Conservation (phyloP, 1,140 invertebrate species). For the Rhizoglyphus robini region DNA sequence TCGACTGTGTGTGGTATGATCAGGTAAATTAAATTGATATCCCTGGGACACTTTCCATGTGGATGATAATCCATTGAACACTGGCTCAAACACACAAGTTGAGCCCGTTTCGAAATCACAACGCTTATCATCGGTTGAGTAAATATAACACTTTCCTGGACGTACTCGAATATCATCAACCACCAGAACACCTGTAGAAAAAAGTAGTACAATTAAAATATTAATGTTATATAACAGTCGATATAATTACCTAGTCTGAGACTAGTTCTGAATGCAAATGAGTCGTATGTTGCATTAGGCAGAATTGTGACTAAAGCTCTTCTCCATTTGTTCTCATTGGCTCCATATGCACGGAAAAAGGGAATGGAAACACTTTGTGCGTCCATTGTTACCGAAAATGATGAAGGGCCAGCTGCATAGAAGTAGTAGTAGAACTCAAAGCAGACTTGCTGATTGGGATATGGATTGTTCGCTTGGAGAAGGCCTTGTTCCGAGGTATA, state of each 20-base stretch:
- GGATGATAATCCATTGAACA: not conserved
- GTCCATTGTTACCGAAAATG: not conserved
- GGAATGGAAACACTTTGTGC: not conserved
- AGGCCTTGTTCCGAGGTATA: not conserved
- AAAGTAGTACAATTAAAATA: too few relatives aligned
- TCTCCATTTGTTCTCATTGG: not conserved
- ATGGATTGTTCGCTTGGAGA: not conserved
- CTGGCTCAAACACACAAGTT: not conserved
- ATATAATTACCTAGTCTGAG: too few relatives aligned
- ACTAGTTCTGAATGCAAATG: not conserved
- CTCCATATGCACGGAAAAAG: not conserved
- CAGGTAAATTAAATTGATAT: not conserved
- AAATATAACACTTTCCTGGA: not conserved
- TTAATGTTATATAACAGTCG: too few relatives aligned
- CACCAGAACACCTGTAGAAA: not conserved
- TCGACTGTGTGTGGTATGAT: not conserved
- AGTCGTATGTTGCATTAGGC: not conserved
- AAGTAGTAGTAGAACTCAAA: conserved; percentile 1
- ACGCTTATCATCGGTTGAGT: not conserved
- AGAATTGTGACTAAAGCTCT: not conserved
- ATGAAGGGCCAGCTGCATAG: not conserved
- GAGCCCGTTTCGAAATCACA: not conserved
- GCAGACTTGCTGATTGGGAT: not conserved
- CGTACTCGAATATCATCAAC: not conserved
- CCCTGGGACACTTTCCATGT: not conserved